These are phyloP conservation scores for Cyclophora albipunctata DNA, from an alignment of 2,888 invertebrate species.

Conservation along the genomic window DNA sequence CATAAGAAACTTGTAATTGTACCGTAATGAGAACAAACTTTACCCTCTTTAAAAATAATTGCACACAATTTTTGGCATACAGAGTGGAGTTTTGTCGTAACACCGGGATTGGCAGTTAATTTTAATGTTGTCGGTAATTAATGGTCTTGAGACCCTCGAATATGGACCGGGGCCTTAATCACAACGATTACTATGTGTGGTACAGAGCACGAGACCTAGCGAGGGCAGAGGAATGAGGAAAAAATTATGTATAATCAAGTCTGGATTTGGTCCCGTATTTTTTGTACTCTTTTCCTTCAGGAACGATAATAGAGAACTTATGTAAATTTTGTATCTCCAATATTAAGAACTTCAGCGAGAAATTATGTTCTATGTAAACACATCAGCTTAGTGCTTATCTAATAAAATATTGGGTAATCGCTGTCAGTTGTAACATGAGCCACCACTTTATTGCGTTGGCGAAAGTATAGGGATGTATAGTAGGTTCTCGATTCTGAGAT, in stretches of 20 bases:
- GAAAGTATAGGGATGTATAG: conserved; percentile 21
- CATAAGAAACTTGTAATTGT: no score
- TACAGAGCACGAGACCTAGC: conserved; percentile 16
- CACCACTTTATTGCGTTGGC: conserved; percentile 26
- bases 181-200: conserved; percentile 21
- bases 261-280: no score
- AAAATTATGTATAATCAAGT: no score
- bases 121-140: conserved; percentile 68
- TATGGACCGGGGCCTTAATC: conserved; percentile 53
- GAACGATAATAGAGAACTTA: no score
- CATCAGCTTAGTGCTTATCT: no score
- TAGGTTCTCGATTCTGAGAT: conserved; percentile 42
- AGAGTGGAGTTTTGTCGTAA: conserved; percentile 44
- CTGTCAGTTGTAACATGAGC: conserved; percentile 17
- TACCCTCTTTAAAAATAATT: conserved; percentile 3
- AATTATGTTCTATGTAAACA: no score
- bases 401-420: conserved; percentile 5
- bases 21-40: no score
- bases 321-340: no score
- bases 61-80: conserved; percentile 17
- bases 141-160: conserved; percentile 65
- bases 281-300: no score
- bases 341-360: no score
- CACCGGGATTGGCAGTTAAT: conserved; percentile 57
- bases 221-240: no score